phyloP scores from a whole-genome alignment of 35 echinoderm and acorn worm genomes.

The Acanthaster planci region DNA sequence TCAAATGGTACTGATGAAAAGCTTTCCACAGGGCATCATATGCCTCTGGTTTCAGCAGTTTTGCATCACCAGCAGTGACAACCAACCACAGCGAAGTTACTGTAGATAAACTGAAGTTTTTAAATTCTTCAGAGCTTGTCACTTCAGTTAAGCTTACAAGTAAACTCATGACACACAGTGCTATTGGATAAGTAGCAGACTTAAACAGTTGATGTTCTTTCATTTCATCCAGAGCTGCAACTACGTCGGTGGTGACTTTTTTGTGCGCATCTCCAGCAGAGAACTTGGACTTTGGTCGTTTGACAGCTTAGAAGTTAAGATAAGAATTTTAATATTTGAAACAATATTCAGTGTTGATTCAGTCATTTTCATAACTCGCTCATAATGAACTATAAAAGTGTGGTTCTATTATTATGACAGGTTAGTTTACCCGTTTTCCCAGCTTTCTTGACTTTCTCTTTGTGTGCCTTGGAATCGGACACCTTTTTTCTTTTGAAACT shows the following conservation, averaged over 20 bases:
- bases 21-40: not conserved
- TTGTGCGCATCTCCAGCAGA: not conserved
- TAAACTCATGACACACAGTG: not conserved
- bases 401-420: no score
- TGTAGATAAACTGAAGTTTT: not conserved
- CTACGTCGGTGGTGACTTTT: not conserved
- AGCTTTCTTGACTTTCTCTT: no score
- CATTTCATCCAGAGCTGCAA: not conserved
- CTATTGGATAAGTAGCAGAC: not conserved
- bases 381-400: no score
- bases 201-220: not conserved
- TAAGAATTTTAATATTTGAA: not conserved
- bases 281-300: not conserved
- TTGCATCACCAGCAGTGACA: not conserved
- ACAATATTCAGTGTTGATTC: not conserved
- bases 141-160: not conserved
- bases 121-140: not conserved
- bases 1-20: not conserved
- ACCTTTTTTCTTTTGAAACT: not conserved
- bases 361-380: no score
- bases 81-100: not conserved
- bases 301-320: not conserved
- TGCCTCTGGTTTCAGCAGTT: not conserved
- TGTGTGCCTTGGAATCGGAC: not conserved
- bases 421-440: no score